Base-by-base conservation (phyloP, 2,113 vertebrate species). In the Rhizomys pruinosus region DNA sequence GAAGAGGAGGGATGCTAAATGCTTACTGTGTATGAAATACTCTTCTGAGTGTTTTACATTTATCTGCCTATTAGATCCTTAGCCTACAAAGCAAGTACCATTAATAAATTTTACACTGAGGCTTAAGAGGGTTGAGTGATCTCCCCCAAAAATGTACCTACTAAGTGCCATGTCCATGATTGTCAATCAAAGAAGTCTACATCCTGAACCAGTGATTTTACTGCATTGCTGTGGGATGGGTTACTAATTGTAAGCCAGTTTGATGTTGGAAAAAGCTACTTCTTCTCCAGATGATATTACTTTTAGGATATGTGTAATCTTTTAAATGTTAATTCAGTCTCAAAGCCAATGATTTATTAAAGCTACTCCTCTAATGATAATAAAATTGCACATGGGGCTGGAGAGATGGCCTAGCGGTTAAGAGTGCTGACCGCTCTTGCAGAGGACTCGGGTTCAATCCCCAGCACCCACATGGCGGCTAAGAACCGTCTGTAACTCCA, bases 311-410 rank as follows among this genome's bases (percentile, higher is more conserved):
- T 42, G 4, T 81, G 2, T 3, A 13, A 64, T 89, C 32, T 91
- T 92, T 87, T 47, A 82, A 92, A 59, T 69, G 61, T 32, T 76
- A 77, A 57, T 80, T 95, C 4, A 34, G 4, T 64, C 68, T 94
- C 7, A 77, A 69, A 84, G 15, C 27, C 84, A 85, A 1, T 66
- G 8, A 27, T 13, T 52, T 92, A n/a, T 82, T 90, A 89, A 73
- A 16, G 2, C 57, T 59, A 47, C 11, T 29, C 16, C 64, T 81
- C 55, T 94, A 64, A 77, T 44, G 20, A 69, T 47, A 66, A 44
- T 66, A 73, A 92, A 74, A 5, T 59, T 64, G 27, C 59, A 27
- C 11, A 32, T 37, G n/a, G n/a, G n/a, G n/a, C n/a, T n/a, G n/a
- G n/a, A n/a, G n/a, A n/a, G n/a, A n/a, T n/a, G n/a, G n/a, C n/a